Base-by-base conservation (phyloP, 2,113 vertebrate genomes). In the Rhegmatorhina hoffmannsi region DNA sequence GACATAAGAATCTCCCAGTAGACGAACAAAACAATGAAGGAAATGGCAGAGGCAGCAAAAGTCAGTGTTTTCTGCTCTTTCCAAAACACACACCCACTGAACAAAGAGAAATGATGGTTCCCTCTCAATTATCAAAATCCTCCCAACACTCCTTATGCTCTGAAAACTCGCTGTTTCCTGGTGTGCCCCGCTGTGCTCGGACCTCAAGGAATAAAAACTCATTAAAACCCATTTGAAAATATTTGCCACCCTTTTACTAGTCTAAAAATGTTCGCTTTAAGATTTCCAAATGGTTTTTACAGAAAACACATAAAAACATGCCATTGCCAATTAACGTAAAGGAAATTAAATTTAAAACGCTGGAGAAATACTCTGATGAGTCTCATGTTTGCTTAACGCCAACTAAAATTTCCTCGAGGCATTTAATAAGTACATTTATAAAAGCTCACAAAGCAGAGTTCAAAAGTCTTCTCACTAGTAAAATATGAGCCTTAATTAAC, bases 401-500 rank as follows among this genome's bases (percentile, higher is more conserved):
- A 91, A 79, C 47, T 86, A 89, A 95, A 64, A 84, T 64, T 89
- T 95, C 86, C 95, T 95, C 84, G 59, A 97, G 96, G 90, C 90
- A 79, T 91, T 89, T 95, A 97, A 97, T 96, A 97, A 96, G 96
- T 88, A 63, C 78, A 94, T 94, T 97, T 96, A 91, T 81, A 97
- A 97, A 93, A 96, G 92, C 85, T 93, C 94, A 97, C 92, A 97
- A 70, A 97, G 95, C 73, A 95, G 89, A 96, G 95, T 96, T 96
- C 89, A 62, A 79, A 96, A 95, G 94, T 93, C 85, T 96, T 95
- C 94, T 96, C 21, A 7, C 93, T 96, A 93, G 73, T 88, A 88
- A 97, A 92, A 89, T 90, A 94, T 55, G 97, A 97, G 91, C 92
- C 81, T 94, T 97, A 97, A 98, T 97, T 97, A 96, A 85, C 94